A percentile compares a stretch with the other conserved stretches of the same genome.
phyloP scores from a whole-genome alignment of 1,140 invertebrate species.

The Nautilus pompilius region DNA sequence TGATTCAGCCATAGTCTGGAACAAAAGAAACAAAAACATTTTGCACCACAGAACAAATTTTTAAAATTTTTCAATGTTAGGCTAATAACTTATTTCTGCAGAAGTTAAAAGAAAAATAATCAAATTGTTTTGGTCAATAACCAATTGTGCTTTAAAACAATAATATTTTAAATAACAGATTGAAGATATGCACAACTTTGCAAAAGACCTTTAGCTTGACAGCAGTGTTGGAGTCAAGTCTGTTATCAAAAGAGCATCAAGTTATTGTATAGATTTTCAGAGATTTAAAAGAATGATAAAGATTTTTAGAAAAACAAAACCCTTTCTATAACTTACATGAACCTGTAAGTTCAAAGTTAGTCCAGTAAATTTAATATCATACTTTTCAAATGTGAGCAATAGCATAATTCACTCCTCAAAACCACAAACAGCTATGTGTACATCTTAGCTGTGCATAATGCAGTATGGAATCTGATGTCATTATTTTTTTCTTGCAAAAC shows the following conservation, averaged over 20 bases:
- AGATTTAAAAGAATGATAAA: too few relatives aligned
- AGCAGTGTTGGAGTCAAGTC: background rate
- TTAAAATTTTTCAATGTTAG: conserved; percentile 5
- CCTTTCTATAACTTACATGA: too few relatives aligned
- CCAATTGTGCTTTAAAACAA: background rate
- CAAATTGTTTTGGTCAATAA: background rate
- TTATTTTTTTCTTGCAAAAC: too few relatives aligned
- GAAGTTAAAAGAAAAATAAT: conserved; percentile 4
- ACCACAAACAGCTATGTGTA: too few relatives aligned
- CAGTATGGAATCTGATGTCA: too few relatives aligned
- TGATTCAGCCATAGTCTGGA: conserved; percentile 41
- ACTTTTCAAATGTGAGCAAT: too few relatives aligned
- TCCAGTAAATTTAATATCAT: too few relatives aligned
- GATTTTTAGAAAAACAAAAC: too few relatives aligned
- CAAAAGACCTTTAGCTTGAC: background rate
- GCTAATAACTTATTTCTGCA: background rate
- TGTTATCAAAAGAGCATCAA: background rate
- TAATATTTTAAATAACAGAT: background rate
- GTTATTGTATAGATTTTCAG: background rate
- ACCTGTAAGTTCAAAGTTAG: too few relatives aligned
- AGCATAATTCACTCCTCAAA: too few relatives aligned
- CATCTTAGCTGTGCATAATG: too few relatives aligned
- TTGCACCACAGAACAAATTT: background rate
- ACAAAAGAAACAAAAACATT: conserved; percentile 7
- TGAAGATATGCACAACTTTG: background rate